Evolutionary conservation across 1,140 invertebrate species (phyloP).

Genomic region (Bombus vancouverensis): DNA sequence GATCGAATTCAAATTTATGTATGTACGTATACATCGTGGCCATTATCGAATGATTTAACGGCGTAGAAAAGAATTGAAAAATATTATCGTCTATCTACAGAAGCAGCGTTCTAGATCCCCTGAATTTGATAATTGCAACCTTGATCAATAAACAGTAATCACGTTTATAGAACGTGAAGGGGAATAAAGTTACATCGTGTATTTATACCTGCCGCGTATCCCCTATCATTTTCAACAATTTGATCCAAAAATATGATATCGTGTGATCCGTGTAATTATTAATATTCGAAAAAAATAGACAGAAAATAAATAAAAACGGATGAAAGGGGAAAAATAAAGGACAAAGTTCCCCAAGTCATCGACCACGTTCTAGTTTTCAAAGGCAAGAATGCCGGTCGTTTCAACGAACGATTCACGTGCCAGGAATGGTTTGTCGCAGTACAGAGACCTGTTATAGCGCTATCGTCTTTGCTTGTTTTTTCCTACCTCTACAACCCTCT

Average conservation of each 20-base stretch:
- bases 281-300: neutral
- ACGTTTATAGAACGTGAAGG: constrained; percentile 41
- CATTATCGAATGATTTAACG: neutral
- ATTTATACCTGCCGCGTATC: neutral
- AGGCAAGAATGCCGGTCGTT: neutral
- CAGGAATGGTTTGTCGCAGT: constrained; percentile 51
- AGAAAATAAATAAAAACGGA: neutral
- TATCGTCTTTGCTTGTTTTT: constrained; percentile 60
- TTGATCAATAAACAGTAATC: constrained; percentile 66
- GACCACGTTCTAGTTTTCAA: neutral
- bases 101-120: constrained; percentile 42
- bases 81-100: neutral
- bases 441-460: constrained; percentile 54
- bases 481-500: constrained; percentile 41
- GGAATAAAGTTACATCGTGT: neutral
- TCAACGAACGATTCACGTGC: constrained; percentile 32
- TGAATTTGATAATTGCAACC: constrained; percentile 60
- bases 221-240: neutral
- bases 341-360: neutral
- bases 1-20: neutral
- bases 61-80: neutral
- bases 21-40: neutral
- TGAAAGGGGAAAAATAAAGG: neutral
- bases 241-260: neutral
- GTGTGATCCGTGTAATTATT: neutral